Evolutionary conservation across 2,888 invertebrate genomes (phyloP), one percentile per base, ranked within the genome.

Genomic region (Congeria kusceri): DNA sequence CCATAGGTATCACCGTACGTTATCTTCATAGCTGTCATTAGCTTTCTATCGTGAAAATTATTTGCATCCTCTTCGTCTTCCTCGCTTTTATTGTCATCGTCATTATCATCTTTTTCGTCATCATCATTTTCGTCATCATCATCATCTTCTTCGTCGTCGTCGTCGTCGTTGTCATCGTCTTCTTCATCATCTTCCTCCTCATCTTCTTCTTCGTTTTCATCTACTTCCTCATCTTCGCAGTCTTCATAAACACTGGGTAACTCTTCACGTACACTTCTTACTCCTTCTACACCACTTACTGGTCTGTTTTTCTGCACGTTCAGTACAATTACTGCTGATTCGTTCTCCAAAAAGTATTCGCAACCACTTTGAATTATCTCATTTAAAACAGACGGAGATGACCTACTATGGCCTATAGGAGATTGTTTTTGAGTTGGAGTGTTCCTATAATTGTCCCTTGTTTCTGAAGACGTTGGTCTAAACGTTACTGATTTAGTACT

Each of bases 281-380:
- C 39, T 39, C 39, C 13, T 39, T 39, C 39, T 39, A 13, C 39
- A 39, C n/a, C n/a, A n/a, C 39, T 11, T 5, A 39, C 39, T 15
- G 39, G 39, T 39, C 39, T 11, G 9, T 39, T 39, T 15, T 39
- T 39, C 44, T 58, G 62, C 5, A 72, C 47, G 29, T 58, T 64
- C 23, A 72, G 58, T 15, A 25, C 64, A 28, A 72, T 64, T 4
- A 64, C 57, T 11, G 64, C 25, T 9, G 71, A 46, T 57, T 72
- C 71, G 64, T 72, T 72, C 20, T 72, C 71, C n/a, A 72, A 64
- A 32, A 72, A 72, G 44, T 58, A 65, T 27, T 32, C 57, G 23
- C 56, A 58, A 13, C 64, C 71, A 53, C 20, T 53, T 39, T 39
- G 13, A 39, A 39, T 39, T 39, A 13, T 39, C 9, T 39, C 39